A percentile compares a stretch with the other conserved stretches of the same genome.
phyloP scores from a whole-genome alignment of 2,797 vertebrate species.

The Glyptemys insculpta region DNA sequence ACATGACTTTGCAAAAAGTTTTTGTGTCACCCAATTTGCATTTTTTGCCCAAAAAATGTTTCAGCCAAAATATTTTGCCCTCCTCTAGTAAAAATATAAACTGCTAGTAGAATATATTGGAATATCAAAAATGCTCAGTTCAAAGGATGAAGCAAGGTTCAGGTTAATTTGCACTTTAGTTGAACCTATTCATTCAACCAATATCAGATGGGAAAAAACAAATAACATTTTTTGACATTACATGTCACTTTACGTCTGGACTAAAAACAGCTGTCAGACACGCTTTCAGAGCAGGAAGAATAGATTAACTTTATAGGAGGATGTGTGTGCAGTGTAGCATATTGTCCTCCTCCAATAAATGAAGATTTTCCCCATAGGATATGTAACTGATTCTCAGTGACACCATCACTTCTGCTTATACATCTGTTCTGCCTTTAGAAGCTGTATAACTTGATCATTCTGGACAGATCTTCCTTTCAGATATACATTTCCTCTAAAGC shows the following conservation, averaged over 20 bases:
- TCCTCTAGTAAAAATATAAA: not conserved
- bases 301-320: slow-evolving; percentile 55
- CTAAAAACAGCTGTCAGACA: slow-evolving; percentile 64
- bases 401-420: slow-evolving; percentile 76
- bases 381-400: slow-evolving; percentile 77
- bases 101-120: not conserved
- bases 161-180: not conserved
- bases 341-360: slow-evolving; percentile 86
- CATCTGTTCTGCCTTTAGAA: slow-evolving; percentile 83
- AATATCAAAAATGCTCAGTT: not conserved
- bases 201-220: slow-evolving; percentile 28
- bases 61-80: not conserved
- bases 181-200: not conserved
- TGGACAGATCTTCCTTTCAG: slow-evolving; percentile 74
- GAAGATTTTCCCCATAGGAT: slow-evolving; percentile 80
- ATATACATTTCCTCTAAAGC: slow-evolving; percentile 70
- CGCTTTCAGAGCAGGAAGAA: slow-evolving; percentile 58
- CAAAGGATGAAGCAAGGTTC: not conserved
- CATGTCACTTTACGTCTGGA: slow-evolving; percentile 53
- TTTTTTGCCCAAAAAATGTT: not conserved
- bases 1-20: not conserved
- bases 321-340: slow-evolving; percentile 70
- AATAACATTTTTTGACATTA: slow-evolving; percentile 61
- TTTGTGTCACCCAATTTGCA: not conserved
- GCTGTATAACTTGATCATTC: slow-evolving; percentile 73